phyloP scores from a whole-genome alignment of 2,888 invertebrate species.

The Ochropleura plecta region DNA sequence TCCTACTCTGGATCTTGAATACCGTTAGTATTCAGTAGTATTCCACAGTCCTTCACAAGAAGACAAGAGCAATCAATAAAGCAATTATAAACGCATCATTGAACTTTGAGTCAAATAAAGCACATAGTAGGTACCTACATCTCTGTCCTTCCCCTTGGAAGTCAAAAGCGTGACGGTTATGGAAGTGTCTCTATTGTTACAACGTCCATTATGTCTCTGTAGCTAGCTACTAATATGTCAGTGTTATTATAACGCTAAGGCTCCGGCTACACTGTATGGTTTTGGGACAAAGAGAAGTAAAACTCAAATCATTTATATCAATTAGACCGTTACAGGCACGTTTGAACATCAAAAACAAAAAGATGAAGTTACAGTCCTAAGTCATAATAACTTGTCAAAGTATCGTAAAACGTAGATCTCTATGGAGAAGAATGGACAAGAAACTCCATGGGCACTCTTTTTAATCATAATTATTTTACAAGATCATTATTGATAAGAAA shows the following conservation, averaged over 20 bases:
- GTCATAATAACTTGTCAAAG: no score
- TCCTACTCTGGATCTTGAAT: neutral
- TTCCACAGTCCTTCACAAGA: neutral
- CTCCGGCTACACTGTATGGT: neutral
- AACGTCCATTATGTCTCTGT: slow-evolving; percentile 21
- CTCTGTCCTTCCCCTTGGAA: slow-evolving; percentile 47
- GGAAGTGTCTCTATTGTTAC: slow-evolving; percentile 52
- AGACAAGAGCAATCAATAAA: slow-evolving; percentile 31
- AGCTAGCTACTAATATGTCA: slow-evolving; percentile 15
- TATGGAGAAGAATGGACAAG: no score
- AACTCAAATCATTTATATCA: no score
- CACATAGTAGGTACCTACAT: neutral
- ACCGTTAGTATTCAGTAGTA: neutral
- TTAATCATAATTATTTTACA: no score
- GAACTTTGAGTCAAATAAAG: slow-evolving; percentile 2
- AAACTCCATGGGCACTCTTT: no score
- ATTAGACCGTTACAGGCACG: no score
- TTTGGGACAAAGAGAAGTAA: neutral
- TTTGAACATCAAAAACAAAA: no score
- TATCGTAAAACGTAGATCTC: no score
- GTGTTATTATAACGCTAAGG: slow-evolving; percentile 18
- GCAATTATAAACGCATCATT: slow-evolving; percentile 38
- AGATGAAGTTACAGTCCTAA: no score
- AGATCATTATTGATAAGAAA: no score
- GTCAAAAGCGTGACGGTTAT: slow-evolving; percentile 51